Evolutionary conservation across 2,797 vertebrate genomes (phyloP).

Genomic region (Alcedo atthis): DNA sequence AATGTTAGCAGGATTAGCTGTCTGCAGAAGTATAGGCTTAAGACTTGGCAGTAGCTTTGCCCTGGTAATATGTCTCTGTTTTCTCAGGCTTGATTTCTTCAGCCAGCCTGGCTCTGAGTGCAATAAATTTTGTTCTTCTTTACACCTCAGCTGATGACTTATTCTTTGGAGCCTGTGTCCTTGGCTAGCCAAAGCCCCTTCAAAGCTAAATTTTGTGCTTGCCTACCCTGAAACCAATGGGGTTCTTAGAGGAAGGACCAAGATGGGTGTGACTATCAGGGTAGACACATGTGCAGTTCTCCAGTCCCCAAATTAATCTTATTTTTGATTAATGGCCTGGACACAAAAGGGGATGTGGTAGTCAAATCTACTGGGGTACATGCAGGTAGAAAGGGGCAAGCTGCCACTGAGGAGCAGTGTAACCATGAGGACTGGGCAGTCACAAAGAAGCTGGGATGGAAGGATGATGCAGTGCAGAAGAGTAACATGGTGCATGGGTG

Average conservation of each 20-base stretch:
- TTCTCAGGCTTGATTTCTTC: constrained; percentile 57
- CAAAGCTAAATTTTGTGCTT: constrained; percentile 41
- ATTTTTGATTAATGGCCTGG: background rate
- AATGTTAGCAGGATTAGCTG: constrained; percentile 45
- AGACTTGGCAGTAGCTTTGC: background rate
- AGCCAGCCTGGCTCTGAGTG: constrained; percentile 22
- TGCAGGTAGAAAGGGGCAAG: background rate
- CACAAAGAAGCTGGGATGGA: background rate
- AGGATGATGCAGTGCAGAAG: background rate
- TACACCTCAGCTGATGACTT: constrained; percentile 58
- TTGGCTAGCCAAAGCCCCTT: constrained; percentile 45
- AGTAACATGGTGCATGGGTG: background rate
- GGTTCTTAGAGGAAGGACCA: background rate
- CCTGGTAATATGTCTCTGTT: constrained; percentile 64
- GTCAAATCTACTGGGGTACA: background rate
- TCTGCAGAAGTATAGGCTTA: constrained; percentile 39
- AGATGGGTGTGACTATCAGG: background rate
- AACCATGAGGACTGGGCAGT: background rate
- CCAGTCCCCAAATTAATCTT: background rate
- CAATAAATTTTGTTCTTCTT: constrained; percentile 57
- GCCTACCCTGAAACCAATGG: constrained; percentile 6
- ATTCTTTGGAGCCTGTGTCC: constrained; percentile 38
- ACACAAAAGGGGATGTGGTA: background rate
- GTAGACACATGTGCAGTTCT: constrained; percentile 6
- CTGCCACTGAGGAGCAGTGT: background rate